These are phyloP conservation scores for Troglohyphantes excavatus DNA, from an alignment of 2,888 invertebrate genomes.

Conservation along the genomic window DNA sequence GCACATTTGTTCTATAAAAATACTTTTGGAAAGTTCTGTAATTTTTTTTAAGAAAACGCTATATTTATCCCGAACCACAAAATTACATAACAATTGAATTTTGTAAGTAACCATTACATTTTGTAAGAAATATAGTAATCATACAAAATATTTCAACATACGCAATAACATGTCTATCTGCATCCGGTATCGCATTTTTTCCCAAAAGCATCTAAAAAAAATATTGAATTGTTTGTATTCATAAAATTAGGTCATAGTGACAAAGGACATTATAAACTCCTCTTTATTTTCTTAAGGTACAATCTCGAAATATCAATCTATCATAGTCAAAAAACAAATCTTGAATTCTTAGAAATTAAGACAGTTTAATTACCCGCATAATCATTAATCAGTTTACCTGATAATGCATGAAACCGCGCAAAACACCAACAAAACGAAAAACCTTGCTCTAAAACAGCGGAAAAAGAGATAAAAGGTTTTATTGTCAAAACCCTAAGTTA, in stretches of 20 bases:
- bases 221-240: neutral
- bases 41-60: no score
- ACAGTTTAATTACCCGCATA: neutral
- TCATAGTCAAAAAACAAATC: neutral
- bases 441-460: neutral
- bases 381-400: neutral
- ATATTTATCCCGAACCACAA: no score
- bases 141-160: no score
- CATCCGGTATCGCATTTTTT: no score
- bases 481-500: neutral
- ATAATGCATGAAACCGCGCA: neutral
- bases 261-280: neutral
- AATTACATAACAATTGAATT: no score
- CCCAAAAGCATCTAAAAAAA: no score
- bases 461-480: neutral
- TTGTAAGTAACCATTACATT: no score
- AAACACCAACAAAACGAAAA: neutral
- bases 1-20: no score
- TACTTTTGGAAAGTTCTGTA: no score
- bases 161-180: no score
- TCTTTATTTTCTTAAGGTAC: neutral
- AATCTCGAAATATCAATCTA: neutral
- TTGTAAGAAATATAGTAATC: no score
- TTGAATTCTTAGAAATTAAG: neutral
- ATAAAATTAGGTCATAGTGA: neutral